Evolutionary conservation across 2,113 vertebrate genomes (phyloP).

Genomic region (Mus pahari): DNA sequence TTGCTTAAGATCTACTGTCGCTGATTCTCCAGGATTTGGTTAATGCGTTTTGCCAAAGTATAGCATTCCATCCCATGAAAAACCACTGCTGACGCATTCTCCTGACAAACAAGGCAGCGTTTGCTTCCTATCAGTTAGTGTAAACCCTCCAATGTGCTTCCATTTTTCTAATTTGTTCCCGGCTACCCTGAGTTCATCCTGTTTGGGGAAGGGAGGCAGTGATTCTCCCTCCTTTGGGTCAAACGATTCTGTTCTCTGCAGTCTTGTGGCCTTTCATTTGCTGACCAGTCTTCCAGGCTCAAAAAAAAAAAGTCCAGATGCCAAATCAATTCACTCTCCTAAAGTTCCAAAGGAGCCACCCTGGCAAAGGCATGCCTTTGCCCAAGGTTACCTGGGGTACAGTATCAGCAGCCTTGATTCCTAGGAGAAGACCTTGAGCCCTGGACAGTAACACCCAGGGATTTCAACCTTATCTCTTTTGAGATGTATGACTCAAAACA

Average conservation of each 20-base stretch:
- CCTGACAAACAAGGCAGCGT: neutral
- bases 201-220: accelerated
- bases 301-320: neutral
- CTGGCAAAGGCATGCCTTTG: neutral
- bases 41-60: constrained; percentile 33
- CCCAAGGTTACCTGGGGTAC: neutral
- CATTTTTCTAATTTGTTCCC: neutral
- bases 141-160: neutral
- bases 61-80: neutral
- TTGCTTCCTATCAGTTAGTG: neutral
- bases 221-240: neutral
- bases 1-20: neutral
- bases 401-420: neutral
- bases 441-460: neutral
- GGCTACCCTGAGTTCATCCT: neutral
- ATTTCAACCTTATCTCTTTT: neutral
- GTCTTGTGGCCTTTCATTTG: neutral
- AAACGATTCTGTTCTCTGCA: neutral
- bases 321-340: neutral
- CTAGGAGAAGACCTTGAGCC: neutral
- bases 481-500: neutral
- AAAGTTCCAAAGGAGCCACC: no score
- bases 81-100: neutral
- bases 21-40: neutral
- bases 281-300: neutral